Evolutionary conservation across 2,113 vertebrate species (phyloP).

Genomic region (Oenanthe melanoleuca): DNA sequence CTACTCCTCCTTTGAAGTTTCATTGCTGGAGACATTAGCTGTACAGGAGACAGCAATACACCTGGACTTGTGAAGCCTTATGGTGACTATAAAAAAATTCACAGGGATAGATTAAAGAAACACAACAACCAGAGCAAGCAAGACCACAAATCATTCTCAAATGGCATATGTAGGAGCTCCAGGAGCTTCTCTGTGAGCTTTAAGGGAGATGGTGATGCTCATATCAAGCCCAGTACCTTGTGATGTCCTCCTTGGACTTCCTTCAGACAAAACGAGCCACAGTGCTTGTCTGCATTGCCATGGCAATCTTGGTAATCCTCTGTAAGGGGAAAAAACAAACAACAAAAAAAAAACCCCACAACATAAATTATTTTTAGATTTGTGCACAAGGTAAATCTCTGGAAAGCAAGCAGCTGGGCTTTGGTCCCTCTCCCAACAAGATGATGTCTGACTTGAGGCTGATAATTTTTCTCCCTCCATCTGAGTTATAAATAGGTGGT

Average conservation of each 20-base stretch:
- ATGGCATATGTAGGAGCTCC: neutral
- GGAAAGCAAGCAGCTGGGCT: neutral
- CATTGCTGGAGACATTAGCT: neutral
- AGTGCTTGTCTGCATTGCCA: slow-evolving; percentile 12
- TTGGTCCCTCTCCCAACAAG: neutral
- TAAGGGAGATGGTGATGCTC: slow-evolving; percentile 17
- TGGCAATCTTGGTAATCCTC: slow-evolving; percentile 68
- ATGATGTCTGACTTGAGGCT: neutral
- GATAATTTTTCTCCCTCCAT: neutral
- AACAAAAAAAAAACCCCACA: neutral
- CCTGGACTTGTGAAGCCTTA: neutral
- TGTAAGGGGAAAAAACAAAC: slow-evolving; percentile 33
- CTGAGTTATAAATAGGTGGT: neutral
- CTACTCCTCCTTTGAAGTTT: neutral
- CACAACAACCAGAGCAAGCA: neutral
- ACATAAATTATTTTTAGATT: neutral
- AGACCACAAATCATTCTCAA: neutral
- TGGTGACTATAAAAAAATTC: neutral
- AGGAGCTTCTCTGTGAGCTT: neutral
- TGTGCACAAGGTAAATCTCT: neutral
- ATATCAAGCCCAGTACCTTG: slow-evolving; percentile 79
- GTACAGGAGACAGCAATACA: neutral
- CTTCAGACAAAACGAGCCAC: slow-evolving; percentile 42
- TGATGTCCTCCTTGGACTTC: slow-evolving; percentile 61
- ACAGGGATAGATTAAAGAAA: neutral